Base-by-base conservation (phyloP, 2,888 invertebrate genomes). In the Criorhina ranunculi region DNA sequence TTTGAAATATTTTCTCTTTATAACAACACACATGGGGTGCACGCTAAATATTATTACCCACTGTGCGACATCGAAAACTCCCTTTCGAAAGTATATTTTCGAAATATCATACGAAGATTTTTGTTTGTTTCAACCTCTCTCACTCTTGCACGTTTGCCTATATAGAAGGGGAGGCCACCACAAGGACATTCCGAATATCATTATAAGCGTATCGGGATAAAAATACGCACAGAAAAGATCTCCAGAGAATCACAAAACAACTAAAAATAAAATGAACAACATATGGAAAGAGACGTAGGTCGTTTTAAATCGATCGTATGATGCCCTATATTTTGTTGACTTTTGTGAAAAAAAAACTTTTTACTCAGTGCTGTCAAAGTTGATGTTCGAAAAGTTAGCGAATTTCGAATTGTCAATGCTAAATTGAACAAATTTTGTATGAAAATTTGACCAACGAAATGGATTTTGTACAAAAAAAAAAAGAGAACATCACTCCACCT, bases 101-200 rank as follows among this genome's bases (percentile, higher is more conserved):
- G 53, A 67, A 79, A 59, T 60, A 24, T 24, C 24, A 24, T 24
- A 60, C 67, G 76, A 24, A 6, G 29, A 31, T 31, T 57, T 57
- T 64, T 59, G 5, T 29, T 31, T 15, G 35, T 37, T 66, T 40
- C n/a, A 37, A 15, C 37, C 69, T 46, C 42, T 51, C 57, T 64
- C 35, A 59, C 55, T 57, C 62, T 55, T 24, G 46, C 57, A 0
- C 24, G 8, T 55, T 62, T 57, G 59, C 69, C 62, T 51, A 35
- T 33, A 73, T 55, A 53, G 64, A 64, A 73, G 73, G 69, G 69
- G 77, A 80, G 85, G 85, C 85, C 85, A 85, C 85, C 85, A 85
- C 80, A 80, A 85, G 85, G 85, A 85, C 85, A 85, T 85, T 85
- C 80, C 80, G 75, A 85, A 75, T 51, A 60, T 62, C 49, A 73